These are phyloP conservation scores for Ditylenchus weischeri DNA, from an alignment of 2,888 invertebrate species.

Conservation along the genomic window DNA sequence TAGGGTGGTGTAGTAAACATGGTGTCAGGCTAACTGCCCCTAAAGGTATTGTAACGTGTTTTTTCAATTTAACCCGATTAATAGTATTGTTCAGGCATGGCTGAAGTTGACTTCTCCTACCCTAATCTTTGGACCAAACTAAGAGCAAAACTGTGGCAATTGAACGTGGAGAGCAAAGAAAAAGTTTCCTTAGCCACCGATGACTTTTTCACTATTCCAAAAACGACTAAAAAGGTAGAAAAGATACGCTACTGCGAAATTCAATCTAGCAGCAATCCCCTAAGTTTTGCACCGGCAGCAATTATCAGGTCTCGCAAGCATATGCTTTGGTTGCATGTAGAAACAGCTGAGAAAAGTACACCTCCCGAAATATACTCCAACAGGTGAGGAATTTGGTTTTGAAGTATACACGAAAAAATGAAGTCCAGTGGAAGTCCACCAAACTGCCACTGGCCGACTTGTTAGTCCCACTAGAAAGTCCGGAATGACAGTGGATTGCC, in stretches of 20 bases:
- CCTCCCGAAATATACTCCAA: conserved; percentile 24
- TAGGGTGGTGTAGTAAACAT: conserved; percentile 11
- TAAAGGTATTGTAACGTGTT: not conserved
- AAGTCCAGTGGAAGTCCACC: too few species aligned
- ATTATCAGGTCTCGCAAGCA: conserved; percentile 29
- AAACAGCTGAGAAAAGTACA: conserved; percentile 14
- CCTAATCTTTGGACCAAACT: conserved; percentile 7
- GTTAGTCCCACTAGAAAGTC: too few species aligned
- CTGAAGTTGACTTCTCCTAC: conserved; percentile 2
- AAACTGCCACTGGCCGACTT: too few species aligned
- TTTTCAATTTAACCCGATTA: not conserved
- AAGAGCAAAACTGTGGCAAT: not conserved
- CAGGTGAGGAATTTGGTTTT: conserved; percentile 8
- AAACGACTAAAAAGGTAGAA: not conserved
- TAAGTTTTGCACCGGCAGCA: conserved; percentile 25
- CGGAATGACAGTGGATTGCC: too few species aligned
- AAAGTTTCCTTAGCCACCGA: not conserved
- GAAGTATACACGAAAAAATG: not conserved
- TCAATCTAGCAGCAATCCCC: conserved; percentile 7
- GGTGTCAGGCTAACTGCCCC: not conserved
- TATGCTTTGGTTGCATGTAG: conserved; percentile 25
- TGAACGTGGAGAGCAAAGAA: not conserved
- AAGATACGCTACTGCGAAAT: conserved; percentile 13
- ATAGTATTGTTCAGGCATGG: not conserved
- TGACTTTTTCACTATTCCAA: conserved; percentile 6